Base-by-base conservation (phyloP, 2,797 vertebrate genomes). In the Sciaenops ocellatus region DNA sequence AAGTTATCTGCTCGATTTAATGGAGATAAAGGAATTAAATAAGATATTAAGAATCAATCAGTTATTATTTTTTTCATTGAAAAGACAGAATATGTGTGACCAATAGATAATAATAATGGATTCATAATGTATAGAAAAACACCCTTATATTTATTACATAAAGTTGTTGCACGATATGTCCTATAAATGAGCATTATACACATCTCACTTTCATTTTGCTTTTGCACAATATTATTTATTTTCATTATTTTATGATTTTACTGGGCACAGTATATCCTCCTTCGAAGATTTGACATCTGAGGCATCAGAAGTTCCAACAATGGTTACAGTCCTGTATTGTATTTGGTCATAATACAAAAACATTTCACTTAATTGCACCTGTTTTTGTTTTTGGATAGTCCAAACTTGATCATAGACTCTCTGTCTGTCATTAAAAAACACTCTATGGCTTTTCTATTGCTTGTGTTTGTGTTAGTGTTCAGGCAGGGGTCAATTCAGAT, bases 1-100 rank as follows among this genome's bases (percentile, higher is more conserved):
- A 0, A 13, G 5, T 68, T 41, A 59, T 66, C 38, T 46, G 18
- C n/a, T 64, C 13, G 50, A 46, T 68, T 57, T 18, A 73, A 79
- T 22, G 1, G 2, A 55, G 13, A 47, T 69, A 18, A 54, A 57
- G 8, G 0, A 5, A 15, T 18, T 66, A 30, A 30, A 56, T 20
- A 34, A 34, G n/a, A n/a, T 24, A 24, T 1, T 13, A 28, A 4
- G 17, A 12, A 18, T 17, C 0, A 6, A 22, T 5, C 0, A 13
- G 1, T 59, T 38, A 18, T 28, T 72, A 2, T 2, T 22, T 11
- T 51, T 52, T 52, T 22, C 9, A 55, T 57, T 34, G 3, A 15
- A 17, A n/a, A 18, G n/a, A 41, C 17, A 41, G 0, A 42, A 38
- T 38, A 38, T 6, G 9, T n/a, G 9, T 55, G 18, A 17, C 18